Evolutionary conservation across 2,113 vertebrate species (phyloP).

Genomic region (Ictidomys tridecemlineatus): DNA sequence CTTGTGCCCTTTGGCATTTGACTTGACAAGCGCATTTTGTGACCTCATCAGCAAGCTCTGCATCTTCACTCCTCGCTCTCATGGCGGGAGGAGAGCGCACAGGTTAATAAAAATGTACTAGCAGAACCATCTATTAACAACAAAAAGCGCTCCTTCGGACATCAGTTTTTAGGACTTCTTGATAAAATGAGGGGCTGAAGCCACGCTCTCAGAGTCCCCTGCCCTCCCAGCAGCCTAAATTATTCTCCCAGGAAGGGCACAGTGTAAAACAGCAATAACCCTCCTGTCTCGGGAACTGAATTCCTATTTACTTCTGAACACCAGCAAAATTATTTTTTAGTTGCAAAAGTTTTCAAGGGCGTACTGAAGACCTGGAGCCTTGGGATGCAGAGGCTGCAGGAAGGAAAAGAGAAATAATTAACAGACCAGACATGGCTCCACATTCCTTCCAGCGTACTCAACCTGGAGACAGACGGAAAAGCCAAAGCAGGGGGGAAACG

Average conservation of each 20-base stretch:
- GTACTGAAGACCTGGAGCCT: background rate
- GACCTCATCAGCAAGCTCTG: background rate
- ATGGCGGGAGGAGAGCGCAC: background rate
- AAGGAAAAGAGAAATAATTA: background rate
- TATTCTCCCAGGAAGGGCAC: slow-evolving; percentile 28
- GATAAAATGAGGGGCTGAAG: background rate
- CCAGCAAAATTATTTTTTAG: slow-evolving; percentile 31
- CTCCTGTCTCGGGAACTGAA: background rate
- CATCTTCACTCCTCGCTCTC: background rate
- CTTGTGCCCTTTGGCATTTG: background rate
- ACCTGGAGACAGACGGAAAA: background rate
- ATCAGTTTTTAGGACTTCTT: background rate
- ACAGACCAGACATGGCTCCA: background rate
- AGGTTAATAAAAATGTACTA: background rate
- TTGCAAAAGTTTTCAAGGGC: slow-evolving; percentile 61
- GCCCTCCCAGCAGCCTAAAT: background rate
- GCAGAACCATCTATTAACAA: slow-evolving; percentile 27
- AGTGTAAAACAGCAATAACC: background rate
- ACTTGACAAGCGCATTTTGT: background rate
- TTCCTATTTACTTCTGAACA: slow-evolving; percentile 53
- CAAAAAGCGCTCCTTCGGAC: background rate
- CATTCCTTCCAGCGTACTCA: slow-evolving; percentile 15
- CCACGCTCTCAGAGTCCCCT: background rate
- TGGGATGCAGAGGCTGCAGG: background rate
- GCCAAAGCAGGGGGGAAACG: background rate